These are phyloP conservation scores for Linurgus olivaceus DNA, from an alignment of 2,797 vertebrate genomes.

Conservation along the genomic window DNA sequence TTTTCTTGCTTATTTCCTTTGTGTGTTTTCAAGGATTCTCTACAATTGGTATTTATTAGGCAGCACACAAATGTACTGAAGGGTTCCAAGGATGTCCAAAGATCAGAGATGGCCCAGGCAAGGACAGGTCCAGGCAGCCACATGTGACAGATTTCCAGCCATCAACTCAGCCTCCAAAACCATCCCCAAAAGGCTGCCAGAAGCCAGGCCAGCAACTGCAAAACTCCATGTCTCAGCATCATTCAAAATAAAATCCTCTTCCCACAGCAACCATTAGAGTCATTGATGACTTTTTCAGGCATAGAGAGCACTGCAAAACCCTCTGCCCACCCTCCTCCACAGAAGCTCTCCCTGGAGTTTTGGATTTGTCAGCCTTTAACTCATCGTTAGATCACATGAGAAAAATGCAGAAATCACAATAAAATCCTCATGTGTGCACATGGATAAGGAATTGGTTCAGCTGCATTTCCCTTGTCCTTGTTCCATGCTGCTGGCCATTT, in stretches of 20 bases:
- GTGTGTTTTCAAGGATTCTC: background rate
- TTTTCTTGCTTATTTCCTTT: background rate
- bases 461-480: background rate
- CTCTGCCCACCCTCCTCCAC: background rate
- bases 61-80: background rate
- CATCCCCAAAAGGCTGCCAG: background rate
- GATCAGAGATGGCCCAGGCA: background rate
- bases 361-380: background rate
- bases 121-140: background rate
- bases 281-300: conserved; percentile 37
- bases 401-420: background rate
- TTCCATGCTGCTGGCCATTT: background rate
- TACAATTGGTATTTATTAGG: background rate
- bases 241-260: background rate
- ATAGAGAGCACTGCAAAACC: background rate
- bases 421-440: background rate
- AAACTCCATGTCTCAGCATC: background rate
- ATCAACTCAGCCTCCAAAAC: background rate
- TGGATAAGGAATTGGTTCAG: background rate
- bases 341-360: background rate
- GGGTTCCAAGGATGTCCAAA: background rate
- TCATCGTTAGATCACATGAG: background rate
- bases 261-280: background rate
- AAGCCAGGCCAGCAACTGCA: background rate
- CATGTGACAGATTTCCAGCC: background rate